A percentile compares a stretch with the other conserved stretches of the same genome.
phyloP scores from a whole-genome alignment of 1,140 invertebrate genomes.

The Pantala flavescens region DNA sequence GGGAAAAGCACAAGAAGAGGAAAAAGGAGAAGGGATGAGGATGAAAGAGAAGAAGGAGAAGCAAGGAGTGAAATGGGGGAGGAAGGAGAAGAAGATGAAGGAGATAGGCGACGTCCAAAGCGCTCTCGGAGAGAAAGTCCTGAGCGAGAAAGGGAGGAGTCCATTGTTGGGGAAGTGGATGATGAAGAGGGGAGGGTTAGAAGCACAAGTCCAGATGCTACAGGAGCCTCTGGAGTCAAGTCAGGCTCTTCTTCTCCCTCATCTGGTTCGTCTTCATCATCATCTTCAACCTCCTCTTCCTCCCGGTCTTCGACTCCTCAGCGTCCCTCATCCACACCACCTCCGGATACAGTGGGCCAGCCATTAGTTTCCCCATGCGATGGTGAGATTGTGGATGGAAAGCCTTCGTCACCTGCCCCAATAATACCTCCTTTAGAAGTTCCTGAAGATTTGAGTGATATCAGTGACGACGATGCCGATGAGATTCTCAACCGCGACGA shows the following conservation, averaged over 20 bases:
- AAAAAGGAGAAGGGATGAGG: neutral
- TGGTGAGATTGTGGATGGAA: constrained; percentile 37
- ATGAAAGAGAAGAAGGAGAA: neutral
- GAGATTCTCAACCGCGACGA: constrained; percentile 71
- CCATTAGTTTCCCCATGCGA: constrained; percentile 23
- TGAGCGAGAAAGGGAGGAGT: neutral
- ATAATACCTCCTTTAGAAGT: constrained; percentile 1
- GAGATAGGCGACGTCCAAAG: neutral
- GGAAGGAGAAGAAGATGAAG: neutral
- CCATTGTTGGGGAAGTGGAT: neutral
- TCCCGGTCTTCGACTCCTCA: neutral
- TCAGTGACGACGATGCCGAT: constrained; percentile 69
- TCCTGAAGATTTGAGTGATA: constrained; percentile 68
- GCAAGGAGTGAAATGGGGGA: neutral
- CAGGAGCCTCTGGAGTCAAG: neutral
- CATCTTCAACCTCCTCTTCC: neutral
- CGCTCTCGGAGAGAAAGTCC: neutral
- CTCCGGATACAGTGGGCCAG: neutral
- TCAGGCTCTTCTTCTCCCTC: neutral
- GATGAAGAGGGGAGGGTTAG: neutral
- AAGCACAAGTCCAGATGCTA: neutral
- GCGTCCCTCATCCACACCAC: neutral
- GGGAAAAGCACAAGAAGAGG: neutral
- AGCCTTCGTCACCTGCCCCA: neutral
- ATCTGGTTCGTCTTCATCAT: neutral